phyloP scores from a whole-genome alignment of 2,113 vertebrate genomes.

The Cathartes aura region DNA sequence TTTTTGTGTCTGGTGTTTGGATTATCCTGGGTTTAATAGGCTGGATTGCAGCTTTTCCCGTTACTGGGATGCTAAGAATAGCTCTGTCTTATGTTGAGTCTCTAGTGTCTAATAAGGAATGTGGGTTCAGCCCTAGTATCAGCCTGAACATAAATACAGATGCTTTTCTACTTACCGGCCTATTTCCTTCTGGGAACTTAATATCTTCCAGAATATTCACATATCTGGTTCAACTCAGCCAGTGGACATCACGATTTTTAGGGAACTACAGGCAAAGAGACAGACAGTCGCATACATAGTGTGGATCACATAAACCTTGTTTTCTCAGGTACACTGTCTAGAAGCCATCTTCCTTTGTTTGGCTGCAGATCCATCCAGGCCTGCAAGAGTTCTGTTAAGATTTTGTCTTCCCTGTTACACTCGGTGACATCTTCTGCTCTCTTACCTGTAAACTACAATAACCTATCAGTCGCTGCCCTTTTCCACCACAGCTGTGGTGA shows the following conservation, averaged over 20 bases:
- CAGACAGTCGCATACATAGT: rapidly evolving
- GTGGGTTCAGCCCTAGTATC: not conserved
- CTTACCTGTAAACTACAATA: not conserved
- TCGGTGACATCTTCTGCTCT: not conserved
- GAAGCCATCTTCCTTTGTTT: not conserved
- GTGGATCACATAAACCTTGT: not conserved
- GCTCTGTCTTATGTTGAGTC: not conserved
- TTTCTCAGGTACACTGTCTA: not conserved
- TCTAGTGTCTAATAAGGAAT: not conserved
- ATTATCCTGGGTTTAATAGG: not conserved
- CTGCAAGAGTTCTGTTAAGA: not conserved
- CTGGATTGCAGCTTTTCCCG: not conserved
- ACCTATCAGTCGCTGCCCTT: not conserved
- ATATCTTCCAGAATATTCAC: not conserved
- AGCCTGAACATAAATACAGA: not conserved
- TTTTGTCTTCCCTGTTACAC: not conserved
- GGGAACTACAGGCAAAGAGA: not conserved
- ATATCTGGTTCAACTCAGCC: not conserved
- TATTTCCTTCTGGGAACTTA: not conserved
- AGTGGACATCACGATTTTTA: not conserved
- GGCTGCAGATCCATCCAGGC: not conserved
- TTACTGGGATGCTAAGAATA: not conserved
- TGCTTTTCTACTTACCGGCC: not conserved
- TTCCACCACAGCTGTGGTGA: not conserved
- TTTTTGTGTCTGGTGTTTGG: not conserved